phyloP scores from a whole-genome alignment of 1,140 invertebrate species.

The Drosophila suzukii region DNA sequence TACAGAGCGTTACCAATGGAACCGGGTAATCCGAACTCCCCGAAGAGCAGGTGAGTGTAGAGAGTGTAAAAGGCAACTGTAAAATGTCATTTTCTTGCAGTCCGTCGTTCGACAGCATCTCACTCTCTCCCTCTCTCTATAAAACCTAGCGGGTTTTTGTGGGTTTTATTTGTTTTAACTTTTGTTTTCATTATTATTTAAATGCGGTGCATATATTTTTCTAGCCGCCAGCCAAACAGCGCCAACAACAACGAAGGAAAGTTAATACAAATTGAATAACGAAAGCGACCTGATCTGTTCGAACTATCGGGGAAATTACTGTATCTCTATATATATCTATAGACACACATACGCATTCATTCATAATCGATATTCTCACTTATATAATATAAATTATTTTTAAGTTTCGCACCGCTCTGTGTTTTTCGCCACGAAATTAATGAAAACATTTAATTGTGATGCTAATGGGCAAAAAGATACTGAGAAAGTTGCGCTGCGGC shows the following conservation, averaged over 20 bases:
- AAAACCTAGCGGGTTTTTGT: slow-evolving; percentile 62
- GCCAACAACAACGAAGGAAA: slow-evolving; percentile 57
- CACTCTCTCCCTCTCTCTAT: slow-evolving; percentile 15
- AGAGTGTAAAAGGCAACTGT: slow-evolving; percentile 31
- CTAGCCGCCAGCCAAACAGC: slow-evolving; percentile 64
- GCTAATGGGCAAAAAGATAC: slow-evolving; percentile 48
- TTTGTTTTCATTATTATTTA: slow-evolving; percentile 80
- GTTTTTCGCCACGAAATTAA: slow-evolving; percentile 19
- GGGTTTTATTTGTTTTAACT: slow-evolving; percentile 67
- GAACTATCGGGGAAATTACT: slow-evolving; percentile 29
- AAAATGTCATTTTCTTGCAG: slow-evolving; percentile 40
- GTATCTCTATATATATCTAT: background rate
- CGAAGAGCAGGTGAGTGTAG: slow-evolving; percentile 12
- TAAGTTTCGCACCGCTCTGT: slow-evolving; percentile 5
- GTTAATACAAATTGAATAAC: slow-evolving; percentile 65
- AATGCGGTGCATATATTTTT: slow-evolving; percentile 72
- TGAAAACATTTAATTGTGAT: slow-evolving; percentile 66
- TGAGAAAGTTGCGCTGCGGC: slow-evolving; percentile 63
- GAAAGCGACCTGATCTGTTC: slow-evolving; percentile 28
- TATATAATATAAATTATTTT: slow-evolving; percentile 44
- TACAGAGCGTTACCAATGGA: background rate
- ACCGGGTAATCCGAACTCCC: background rate
- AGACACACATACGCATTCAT: slow-evolving; percentile 11
- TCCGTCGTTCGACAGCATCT: slow-evolving; percentile 27
- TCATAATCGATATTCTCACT: slow-evolving; percentile 42